A percentile compares a stretch with the other conserved stretches of the same genome.
Evolutionary conservation across 2,113 vertebrate genomes (phyloP).

Genomic region (Taurulus bubalis): DNA sequence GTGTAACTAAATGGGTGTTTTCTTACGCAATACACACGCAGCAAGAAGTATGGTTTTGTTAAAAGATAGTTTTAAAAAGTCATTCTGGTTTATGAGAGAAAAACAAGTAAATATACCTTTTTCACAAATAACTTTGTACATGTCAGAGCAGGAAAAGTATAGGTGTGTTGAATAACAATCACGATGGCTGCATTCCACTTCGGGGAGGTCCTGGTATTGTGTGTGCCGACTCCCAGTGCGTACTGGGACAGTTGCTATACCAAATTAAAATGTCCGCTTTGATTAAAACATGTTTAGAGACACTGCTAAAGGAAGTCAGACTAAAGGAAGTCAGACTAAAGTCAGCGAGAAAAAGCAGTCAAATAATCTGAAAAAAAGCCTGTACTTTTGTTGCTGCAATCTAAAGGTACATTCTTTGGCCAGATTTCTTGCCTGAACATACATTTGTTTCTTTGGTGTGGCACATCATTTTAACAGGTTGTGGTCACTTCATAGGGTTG

Average conservation of each 20-base stretch:
- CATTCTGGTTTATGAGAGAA: background rate
- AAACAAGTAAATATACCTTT: background rate
- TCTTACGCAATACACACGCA: constrained; percentile 18
- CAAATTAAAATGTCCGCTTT: background rate
- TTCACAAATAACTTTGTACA: background rate
- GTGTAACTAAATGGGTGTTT: constrained; percentile 36
- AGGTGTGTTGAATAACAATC: background rate
- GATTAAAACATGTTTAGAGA: background rate
- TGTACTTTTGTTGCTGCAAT: no score
- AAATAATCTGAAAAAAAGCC: background rate
- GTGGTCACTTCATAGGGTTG: no score
- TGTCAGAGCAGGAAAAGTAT: background rate
- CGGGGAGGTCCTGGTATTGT: background rate
- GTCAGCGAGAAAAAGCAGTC: background rate
- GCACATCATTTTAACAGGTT: no score
- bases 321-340: no score
- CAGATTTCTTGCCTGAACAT: background rate
- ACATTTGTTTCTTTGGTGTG: no score
- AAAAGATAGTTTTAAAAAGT: background rate
- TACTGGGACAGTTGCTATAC: background rate
- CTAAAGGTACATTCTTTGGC: background rate
- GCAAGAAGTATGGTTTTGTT: background rate
- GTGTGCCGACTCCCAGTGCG: background rate
- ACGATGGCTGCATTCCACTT: background rate
- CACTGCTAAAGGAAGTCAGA: background rate